Conservation (phyloP, 2,113 vertebrate genomes). For the Amphilophus citrinellus region DNA sequence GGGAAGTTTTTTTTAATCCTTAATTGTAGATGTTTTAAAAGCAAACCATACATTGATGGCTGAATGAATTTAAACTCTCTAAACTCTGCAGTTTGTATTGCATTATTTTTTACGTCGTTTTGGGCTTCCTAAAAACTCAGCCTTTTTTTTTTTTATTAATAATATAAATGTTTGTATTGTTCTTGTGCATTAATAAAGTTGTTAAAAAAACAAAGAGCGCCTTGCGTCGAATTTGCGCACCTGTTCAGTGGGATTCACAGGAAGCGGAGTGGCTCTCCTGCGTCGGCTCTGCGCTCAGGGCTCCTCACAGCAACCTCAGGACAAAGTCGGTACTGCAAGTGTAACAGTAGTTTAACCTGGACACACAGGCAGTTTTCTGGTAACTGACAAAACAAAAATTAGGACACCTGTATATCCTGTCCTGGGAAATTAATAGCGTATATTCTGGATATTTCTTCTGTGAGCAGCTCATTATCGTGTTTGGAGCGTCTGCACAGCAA, state of each 20-base stretch:
- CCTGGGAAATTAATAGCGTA: neutral
- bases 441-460: neutral
- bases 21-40: too few relatives aligned
- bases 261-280: neutral
- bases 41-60: too few relatives aligned
- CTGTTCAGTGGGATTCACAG: neutral
- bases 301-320: neutral
- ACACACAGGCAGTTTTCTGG: neutral
- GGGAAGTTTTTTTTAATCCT: neutral
- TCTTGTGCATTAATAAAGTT: neutral
- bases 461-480: neutral
- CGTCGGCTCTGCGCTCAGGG: neutral
- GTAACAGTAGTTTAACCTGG: neutral
- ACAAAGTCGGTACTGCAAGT: neutral
- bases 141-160: neutral
- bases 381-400: neutral
- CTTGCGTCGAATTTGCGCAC: neutral
- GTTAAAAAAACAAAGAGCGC: neutral
- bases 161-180: neutral
- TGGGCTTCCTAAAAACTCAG: neutral
- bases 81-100: neutral
- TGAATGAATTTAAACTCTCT: too few relatives aligned
- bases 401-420: neutral
- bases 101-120: neutral
- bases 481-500: neutral